These are phyloP conservation scores for Cabera pusaria DNA, from an alignment of 2,888 invertebrate genomes.

Conservation along the genomic window DNA sequence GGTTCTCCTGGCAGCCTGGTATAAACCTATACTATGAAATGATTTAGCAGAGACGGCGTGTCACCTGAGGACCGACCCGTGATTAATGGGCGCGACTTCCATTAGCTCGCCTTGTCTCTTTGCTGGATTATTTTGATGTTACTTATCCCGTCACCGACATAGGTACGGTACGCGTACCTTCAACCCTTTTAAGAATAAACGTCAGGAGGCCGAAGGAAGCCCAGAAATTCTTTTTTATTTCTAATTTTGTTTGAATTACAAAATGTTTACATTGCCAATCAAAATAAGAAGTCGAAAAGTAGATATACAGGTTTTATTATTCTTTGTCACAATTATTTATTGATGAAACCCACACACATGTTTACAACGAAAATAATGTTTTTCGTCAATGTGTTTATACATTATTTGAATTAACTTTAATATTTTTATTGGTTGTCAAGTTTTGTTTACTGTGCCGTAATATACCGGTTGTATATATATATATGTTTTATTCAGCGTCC, in stretches of 20 bases:
- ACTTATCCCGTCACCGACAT: constrained; percentile 16
- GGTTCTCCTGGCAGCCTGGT: no score
- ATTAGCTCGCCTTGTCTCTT: constrained; percentile 25
- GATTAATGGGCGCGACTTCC: constrained; percentile 39
- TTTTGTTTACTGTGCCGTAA: no score
- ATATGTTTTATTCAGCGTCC: no score
- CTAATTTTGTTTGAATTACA: constrained; percentile 5
- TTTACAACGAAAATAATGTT: no score
- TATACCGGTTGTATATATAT: no score
- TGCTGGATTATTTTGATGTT: constrained; percentile 25
- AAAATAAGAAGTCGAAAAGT: not conserved
- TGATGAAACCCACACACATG: no score
- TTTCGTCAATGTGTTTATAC: no score
- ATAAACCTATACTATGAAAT: no score
- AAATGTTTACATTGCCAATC: constrained; percentile 8
- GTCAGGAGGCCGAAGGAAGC: constrained; percentile 2
- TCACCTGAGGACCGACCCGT: constrained; percentile 35
- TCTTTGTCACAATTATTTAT: not conserved
- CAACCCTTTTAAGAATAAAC: constrained; percentile 19
- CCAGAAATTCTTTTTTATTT: constrained; percentile 3
- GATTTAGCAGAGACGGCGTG: constrained; percentile 36
- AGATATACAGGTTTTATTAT: no score
- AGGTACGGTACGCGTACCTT: constrained; percentile 7
- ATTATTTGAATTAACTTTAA: no score
- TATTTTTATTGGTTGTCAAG: no score